Conservation (phyloP, 1,140 invertebrate genomes). For the Pentalonia nigronervosa region DNA sequence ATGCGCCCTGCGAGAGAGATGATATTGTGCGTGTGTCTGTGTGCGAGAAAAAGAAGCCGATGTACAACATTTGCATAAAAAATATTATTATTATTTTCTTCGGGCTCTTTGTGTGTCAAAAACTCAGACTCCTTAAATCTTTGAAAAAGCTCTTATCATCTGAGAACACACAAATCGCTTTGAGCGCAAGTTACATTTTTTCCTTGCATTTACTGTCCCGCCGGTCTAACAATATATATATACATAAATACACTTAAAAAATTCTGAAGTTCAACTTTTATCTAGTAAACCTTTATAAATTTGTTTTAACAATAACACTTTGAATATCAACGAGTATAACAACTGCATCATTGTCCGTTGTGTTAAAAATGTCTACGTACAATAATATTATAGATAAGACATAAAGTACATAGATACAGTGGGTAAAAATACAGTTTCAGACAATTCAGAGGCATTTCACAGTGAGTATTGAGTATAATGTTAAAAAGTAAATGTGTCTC, state of each 20-base stretch:
- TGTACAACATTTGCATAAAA: conserved; percentile 21
- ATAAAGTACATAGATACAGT: neutral
- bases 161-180: conserved; percentile 20
- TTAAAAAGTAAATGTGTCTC: too few species aligned
- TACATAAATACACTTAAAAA: neutral
- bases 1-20: neutral
- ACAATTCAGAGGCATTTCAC: neutral
- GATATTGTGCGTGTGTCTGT: neutral
- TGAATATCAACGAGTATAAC: neutral
- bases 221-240: neutral
- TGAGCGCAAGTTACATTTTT: conserved; percentile 21
- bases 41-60: too few species aligned
- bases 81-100: conserved; percentile 42
- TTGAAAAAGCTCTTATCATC: conserved; percentile 33
- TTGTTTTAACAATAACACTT: neutral
- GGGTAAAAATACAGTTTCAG: too few species aligned
- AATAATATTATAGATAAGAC: neutral
- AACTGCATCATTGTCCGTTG: neutral
- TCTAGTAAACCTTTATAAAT: neutral
- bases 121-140: conserved; percentile 42
- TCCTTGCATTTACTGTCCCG: neutral
- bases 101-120: conserved; percentile 5
- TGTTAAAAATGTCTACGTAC: neutral
- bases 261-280: neutral
- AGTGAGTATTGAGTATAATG: neutral